These are phyloP conservation scores for Adelphocoris suturalis DNA, from an alignment of 2,888 invertebrate species.

Conservation along the genomic window DNA sequence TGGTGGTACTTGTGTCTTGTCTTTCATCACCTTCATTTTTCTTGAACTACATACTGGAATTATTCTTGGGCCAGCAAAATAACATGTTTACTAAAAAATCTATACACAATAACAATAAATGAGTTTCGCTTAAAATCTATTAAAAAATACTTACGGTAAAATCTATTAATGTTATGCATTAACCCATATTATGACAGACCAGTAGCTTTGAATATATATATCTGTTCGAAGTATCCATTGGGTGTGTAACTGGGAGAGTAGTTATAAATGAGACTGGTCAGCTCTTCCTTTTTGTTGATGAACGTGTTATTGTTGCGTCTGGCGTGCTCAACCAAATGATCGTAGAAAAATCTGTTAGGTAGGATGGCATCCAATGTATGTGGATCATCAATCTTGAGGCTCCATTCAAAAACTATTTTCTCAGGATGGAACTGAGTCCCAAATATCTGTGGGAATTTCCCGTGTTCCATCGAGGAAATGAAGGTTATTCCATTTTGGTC, in stretches of 20 bases:
- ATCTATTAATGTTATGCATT: too few relatives aligned
- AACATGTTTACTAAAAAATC: too few relatives aligned
- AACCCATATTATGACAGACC: neutral
- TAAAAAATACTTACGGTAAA: too few relatives aligned
- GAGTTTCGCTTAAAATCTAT: too few relatives aligned
- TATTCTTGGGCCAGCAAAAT: too few relatives aligned
- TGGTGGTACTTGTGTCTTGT: too few relatives aligned
- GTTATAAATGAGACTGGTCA: slow-evolving; percentile 86
- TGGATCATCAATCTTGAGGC: slow-evolving; percentile 77
- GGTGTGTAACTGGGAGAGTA: slow-evolving; percentile 83
- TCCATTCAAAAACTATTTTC: slow-evolving; percentile 90
- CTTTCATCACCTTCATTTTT: too few relatives aligned
- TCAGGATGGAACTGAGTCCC: slow-evolving; percentile 96
- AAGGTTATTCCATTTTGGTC: slow-evolving; percentile 85
- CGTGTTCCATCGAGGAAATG: slow-evolving; percentile 88
- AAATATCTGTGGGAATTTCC: slow-evolving; percentile 88
- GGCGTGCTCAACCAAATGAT: slow-evolving; percentile 79
- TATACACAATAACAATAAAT: too few relatives aligned
- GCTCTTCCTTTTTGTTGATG: slow-evolving; percentile 76
- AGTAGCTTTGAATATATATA: slow-evolving; percentile 82
- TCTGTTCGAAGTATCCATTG: slow-evolving; percentile 82
- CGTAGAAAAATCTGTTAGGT: slow-evolving; percentile 75
- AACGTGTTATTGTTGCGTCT: slow-evolving; percentile 82
- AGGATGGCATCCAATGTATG: slow-evolving; percentile 73
- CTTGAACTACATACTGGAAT: too few relatives aligned